phyloP scores from a whole-genome alignment of 2,113 vertebrate species.

The Axis porcinus region DNA sequence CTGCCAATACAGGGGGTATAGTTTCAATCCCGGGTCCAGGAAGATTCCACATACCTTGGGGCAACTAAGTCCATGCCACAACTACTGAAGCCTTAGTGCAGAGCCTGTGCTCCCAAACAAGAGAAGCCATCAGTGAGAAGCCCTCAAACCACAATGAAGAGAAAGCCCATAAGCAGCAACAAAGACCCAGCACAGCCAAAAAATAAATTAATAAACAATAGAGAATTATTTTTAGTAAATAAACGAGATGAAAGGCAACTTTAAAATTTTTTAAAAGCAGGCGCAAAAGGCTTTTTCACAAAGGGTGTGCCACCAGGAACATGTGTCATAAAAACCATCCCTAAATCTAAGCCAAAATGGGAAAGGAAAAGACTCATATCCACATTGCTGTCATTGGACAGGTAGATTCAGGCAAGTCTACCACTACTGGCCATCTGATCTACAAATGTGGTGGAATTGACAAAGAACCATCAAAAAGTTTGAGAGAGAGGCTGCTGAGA shows the following conservation, averaged over 20 bases:
- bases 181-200: not conserved
- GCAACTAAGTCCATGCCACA: not conserved
- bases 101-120: not conserved
- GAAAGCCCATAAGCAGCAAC: not conserved
- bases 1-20: not conserved
- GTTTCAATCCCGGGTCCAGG: not conserved
- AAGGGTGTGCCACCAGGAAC: not conserved
- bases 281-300: not conserved
- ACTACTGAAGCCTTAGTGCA: not conserved
- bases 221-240: not conserved
- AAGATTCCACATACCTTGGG: not conserved
- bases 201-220: not conserved
- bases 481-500: not conserved
- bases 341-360: not conserved
- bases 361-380: not conserved
- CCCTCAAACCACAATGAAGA: not conserved
- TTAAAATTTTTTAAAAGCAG: not conserved
- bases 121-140: not conserved
- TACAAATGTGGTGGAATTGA: not conserved
- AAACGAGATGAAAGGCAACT: not conserved
- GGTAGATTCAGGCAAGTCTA: not conserved
- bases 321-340: not conserved
- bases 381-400: not conserved
- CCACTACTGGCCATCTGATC: not conserved
- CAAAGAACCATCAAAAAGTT: not conserved